phyloP scores from a whole-genome alignment of 2,113 vertebrate genomes.

The Nicator chloris region DNA sequence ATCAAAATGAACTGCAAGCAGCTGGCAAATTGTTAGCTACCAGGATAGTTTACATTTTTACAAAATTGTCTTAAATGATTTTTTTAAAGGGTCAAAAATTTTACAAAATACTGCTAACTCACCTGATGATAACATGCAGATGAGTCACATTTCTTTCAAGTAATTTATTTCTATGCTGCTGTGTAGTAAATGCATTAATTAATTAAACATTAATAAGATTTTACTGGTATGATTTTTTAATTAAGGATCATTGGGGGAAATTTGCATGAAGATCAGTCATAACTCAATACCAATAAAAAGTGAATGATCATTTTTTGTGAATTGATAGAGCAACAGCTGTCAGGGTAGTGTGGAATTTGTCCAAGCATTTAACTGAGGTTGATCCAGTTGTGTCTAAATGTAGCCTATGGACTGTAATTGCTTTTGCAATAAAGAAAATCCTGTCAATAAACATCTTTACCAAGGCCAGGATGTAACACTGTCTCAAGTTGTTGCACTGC shows the following conservation, averaged over 20 bases:
- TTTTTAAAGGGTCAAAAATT: not conserved
- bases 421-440: not conserved
- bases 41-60: not conserved
- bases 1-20: not conserved
- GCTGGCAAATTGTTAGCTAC: not conserved
- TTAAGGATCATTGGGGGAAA: not conserved
- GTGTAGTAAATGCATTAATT: not conserved
- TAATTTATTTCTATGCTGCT: not conserved
- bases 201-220: not conserved
- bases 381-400: not conserved
- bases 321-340: not conserved
- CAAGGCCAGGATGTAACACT: not conserved
- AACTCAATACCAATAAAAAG: not conserved
- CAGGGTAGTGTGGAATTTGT: not conserved
- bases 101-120: not conserved
- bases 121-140: not conserved
- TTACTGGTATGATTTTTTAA: not conserved
- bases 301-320: not conserved
- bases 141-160: not conserved
- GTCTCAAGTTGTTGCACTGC: not conserved
- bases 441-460: not conserved
- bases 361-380: not conserved
- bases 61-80: not conserved
- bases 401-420: not conserved
- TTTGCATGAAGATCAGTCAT: not conserved